These are phyloP conservation scores for Dendronephthya gigantea DNA, from an alignment of 64 coral and sea anemone species.

Conservation along the genomic window DNA sequence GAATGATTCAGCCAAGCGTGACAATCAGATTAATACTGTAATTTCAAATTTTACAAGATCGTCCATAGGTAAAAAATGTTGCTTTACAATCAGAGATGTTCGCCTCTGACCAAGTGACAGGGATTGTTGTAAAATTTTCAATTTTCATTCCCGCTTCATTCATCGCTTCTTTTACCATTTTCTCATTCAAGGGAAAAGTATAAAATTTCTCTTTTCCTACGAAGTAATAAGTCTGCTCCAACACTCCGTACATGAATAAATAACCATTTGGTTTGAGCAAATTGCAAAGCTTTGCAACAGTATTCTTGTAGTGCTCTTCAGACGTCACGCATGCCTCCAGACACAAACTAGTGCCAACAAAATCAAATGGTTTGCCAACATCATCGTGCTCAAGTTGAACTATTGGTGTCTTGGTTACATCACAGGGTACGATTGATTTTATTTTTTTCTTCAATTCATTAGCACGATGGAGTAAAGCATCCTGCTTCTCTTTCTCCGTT, in stretches of 20 bases:
- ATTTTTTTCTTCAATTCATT: not conserved
- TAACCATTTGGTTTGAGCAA: not conserved
- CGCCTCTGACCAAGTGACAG: not conserved
- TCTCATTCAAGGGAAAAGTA: not conserved
- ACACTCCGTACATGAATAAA: not conserved
- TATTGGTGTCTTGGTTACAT: not conserved
- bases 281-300: not conserved
- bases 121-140: not conserved
- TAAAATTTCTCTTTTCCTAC: not conserved
- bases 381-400: not conserved
- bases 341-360: not conserved
- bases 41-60: not conserved
- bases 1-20: too few species aligned
- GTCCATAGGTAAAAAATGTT: not conserved
- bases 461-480: not conserved
- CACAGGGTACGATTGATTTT: not conserved
- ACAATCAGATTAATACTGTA: too few species aligned
- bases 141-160: not conserved
- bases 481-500: not conserved
- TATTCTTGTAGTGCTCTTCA: not conserved
- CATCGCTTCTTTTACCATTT: constrained; percentile 3
- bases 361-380: not conserved
- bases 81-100: not conserved
- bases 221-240: not conserved
- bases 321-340: constrained; percentile 1